A percentile compares a stretch with the other conserved stretches of the same genome.
phyloP scores from a whole-genome alignment of 2,797 vertebrate species.

The Tapera naevia region DNA sequence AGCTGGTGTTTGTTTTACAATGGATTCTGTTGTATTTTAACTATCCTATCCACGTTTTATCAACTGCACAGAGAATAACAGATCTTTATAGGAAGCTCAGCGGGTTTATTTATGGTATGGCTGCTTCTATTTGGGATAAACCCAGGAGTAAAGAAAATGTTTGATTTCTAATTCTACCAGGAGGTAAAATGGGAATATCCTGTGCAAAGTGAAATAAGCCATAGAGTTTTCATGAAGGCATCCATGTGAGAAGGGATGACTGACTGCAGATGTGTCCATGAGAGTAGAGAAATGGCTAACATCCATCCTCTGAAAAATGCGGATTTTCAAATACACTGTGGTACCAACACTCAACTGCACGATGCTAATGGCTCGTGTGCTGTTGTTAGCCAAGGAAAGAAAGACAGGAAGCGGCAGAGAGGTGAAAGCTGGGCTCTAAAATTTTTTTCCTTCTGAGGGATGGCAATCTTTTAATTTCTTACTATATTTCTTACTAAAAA shows the following conservation, averaged over 20 bases:
- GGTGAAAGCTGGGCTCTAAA: not conserved
- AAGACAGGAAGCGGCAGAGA: not conserved
- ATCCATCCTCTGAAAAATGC: not conserved
- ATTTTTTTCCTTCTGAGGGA: not conserved
- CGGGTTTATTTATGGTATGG: not conserved
- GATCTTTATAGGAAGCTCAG: not conserved
- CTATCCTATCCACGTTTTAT: not conserved
- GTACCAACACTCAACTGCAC: not conserved
- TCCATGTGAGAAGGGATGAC: not conserved
- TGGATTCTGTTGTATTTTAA: not conserved
- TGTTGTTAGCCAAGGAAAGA: not conserved
- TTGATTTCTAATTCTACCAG: not conserved
- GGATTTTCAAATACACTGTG: not conserved
- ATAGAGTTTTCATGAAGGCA: not conserved
- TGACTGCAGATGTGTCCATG: not conserved
- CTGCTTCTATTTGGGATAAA: conserved; percentile 3
- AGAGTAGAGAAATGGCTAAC: not conserved
- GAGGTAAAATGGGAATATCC: not conserved
- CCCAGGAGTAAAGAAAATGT: not conserved
- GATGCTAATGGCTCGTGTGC: not conserved
- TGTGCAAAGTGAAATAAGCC: not conserved
- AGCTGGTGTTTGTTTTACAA: not conserved
- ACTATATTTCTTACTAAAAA: not conserved
- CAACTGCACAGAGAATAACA: not conserved
- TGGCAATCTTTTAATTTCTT: not conserved